Evolutionary conservation across 2,888 invertebrate genomes (phyloP).

Genomic region (Ellobium chinense): DNA sequence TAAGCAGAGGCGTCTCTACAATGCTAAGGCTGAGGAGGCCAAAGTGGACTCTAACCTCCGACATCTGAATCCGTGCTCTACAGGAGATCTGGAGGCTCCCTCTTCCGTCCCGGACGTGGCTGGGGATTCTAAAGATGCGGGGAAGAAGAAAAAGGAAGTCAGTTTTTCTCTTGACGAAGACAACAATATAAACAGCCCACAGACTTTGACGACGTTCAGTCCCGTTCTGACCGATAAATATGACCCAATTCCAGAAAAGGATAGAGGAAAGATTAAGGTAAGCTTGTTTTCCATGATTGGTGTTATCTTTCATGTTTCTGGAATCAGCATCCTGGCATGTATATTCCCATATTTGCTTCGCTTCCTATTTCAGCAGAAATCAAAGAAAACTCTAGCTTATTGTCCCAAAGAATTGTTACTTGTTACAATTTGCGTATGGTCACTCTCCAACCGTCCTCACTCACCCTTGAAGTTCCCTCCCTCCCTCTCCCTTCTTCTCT

Average conservation of each 20-base stretch:
- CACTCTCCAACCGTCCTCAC: too few species aligned
- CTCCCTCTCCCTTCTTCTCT: too few species aligned
- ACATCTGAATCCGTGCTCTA: constrained; percentile 10
- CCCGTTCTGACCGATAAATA: constrained; percentile 30
- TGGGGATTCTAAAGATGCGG: constrained; percentile 21
- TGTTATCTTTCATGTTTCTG: too few species aligned
- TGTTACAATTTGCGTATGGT: too few species aligned
- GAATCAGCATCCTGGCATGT: too few species aligned
- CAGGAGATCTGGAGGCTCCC: not conserved
- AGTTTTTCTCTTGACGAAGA: constrained; percentile 63
- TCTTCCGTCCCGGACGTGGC: constrained; percentile 22
- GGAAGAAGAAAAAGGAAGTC: constrained; percentile 59
- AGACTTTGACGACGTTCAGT: constrained; percentile 28
- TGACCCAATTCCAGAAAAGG: constrained; percentile 26
- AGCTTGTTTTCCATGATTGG: not conserved
- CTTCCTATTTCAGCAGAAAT: too few species aligned
- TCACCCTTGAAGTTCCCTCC: too few species aligned
- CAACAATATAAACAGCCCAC: constrained; percentile 40
- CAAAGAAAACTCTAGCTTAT: too few species aligned
- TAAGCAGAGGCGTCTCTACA: constrained; percentile 49
- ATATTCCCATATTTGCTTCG: too few species aligned
- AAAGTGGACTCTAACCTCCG: constrained; percentile 48
- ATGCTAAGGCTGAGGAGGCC: constrained; percentile 52
- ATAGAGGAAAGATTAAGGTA: constrained; percentile 44
- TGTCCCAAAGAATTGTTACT: too few species aligned